These are phyloP conservation scores for Prochilodus magdalenae DNA, from an alignment of 2,113 vertebrate genomes.

Conservation along the genomic window DNA sequence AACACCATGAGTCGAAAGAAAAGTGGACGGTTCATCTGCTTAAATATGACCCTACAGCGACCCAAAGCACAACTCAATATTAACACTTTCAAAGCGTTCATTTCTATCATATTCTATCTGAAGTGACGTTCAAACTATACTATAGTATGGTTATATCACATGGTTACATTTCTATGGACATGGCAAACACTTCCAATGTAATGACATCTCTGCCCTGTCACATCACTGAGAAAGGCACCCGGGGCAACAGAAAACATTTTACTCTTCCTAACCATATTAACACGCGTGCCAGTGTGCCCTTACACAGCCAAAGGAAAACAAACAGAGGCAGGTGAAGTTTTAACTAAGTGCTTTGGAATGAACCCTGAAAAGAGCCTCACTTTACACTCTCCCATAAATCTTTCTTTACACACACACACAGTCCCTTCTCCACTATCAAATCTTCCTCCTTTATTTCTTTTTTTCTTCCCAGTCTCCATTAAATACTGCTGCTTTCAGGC, in stretches of 20 bases:
- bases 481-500: not conserved
- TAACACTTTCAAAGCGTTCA: too few relatives aligned
- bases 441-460: not conserved
- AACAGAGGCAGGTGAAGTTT: slow-evolving; percentile 45
- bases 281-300: not conserved
- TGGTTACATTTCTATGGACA: not conserved
- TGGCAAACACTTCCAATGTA: not conserved
- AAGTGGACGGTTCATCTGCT: not conserved
- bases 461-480: not conserved
- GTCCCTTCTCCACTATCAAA: slow-evolving; percentile 2
- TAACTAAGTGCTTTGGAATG: slow-evolving; percentile 4
- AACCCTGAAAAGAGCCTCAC: too few relatives aligned
- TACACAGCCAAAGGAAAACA: slow-evolving; percentile 17
- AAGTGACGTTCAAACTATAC: too few relatives aligned
- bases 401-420: slow-evolving; percentile 22
- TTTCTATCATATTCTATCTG: too few relatives aligned
- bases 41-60: not conserved
- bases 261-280: not conserved
- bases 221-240: not conserved
- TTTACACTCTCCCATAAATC: slow-evolving; percentile 39
- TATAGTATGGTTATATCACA: not conserved
- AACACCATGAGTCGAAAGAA: not conserved
- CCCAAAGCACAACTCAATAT: not conserved
- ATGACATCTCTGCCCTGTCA: not conserved
- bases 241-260: not conserved